Base-by-base conservation (phyloP, 1,140 invertebrate genomes). In the Hyphantria cunea region DNA sequence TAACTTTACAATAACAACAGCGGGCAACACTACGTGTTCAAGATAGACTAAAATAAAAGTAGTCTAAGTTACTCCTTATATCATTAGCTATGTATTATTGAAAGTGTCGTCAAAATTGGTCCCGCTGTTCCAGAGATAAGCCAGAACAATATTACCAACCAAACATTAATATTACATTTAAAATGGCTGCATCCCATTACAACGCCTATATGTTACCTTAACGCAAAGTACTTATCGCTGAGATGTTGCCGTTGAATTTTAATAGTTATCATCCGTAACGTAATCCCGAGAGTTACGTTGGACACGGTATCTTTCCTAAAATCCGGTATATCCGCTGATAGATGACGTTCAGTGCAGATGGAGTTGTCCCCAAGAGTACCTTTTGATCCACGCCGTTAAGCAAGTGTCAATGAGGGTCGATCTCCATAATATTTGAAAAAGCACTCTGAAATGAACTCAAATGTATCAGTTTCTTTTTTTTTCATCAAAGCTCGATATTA, bases 311-410 rank as follows among this genome's bases (percentile, higher is more conserved):
- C 62, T 73, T 75, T 73, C 67, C 74, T 80, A 74, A 81, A 80
- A 79, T 77, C 72, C 78, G 74, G 67, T 75, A 74, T 76, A 73
- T 61, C 62, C 58, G 47, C 71, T 82, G 84, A 89, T 85, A 82
- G 84, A 89, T 89, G 76, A 76, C 73, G 79, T 82, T 85, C 83
- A 79, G 72, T 76, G 73, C 74, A 82, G 78, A 83, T 82, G 73
- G 76, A 86, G 84, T 84, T 71, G 79, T 72, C 76, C 86, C 83
- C 86, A 63, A 33, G 84, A 80, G 86, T 74, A 79, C 73, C 71
- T 75, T 89, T 84, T 65, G 76, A 77, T 80, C 48, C 80, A 80
- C 78, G 56, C 71, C 76, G 83, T 84, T 86, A 76, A 86, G 80
- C 83, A 83, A 74, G 72, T 80, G 81, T 83, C 84, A 86, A 88